Base-by-base conservation (phyloP, 2,888 invertebrate genomes). In the Callinectes sapidus region DNA sequence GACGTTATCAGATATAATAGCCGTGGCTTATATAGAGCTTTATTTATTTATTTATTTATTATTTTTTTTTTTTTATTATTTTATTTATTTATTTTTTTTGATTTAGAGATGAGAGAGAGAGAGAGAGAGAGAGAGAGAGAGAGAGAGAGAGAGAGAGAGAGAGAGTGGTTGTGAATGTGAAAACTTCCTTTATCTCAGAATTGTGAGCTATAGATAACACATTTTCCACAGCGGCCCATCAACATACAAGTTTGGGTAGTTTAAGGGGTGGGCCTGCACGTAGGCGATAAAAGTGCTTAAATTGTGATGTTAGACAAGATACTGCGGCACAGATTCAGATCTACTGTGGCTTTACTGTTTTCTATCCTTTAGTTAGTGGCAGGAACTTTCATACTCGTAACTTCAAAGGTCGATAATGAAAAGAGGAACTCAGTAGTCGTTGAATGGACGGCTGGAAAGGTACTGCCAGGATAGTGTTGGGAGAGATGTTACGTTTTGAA, bases 61-160 rank as follows among this genome's bases (percentile, higher is more conserved):
- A n/a, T n/a, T n/a, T n/a, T n/a, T n/a, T n/a, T n/a, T n/a, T n/a
- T n/a, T n/a, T n/a, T n/a, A n/a, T n/a, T n/a, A n/a, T n/a, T n/a
- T n/a, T n/a, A n/a, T n/a, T n/a, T n/a, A n/a, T n/a, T n/a, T n/a
- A n/a, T n/a, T n/a, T n/a, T n/a, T n/a, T n/a, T n/a, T n/a, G n/a
- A n/a, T n/a, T n/a, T n/a, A n/a, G n/a, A n/a, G n/a, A n/a, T 28
- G 71, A 71, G 71, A 71, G 71, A 71, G 71, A 71, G 71, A 71
- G 71, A 71, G 71, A 71, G 71, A 71, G 71, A 71, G 71, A 71
- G 71, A 71, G 71, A 71, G 71, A 71, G 71, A 71, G 71, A 71
- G 71, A 71, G 71, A 71, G 71, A 71, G 71, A 71, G 71, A 32
- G 81, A 81, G 81, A 81, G 81, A 81, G 81, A 81, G 35, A 81